Conservation (phyloP, 2,797 vertebrate genomes). For the Orestias chungarensis region DNA sequence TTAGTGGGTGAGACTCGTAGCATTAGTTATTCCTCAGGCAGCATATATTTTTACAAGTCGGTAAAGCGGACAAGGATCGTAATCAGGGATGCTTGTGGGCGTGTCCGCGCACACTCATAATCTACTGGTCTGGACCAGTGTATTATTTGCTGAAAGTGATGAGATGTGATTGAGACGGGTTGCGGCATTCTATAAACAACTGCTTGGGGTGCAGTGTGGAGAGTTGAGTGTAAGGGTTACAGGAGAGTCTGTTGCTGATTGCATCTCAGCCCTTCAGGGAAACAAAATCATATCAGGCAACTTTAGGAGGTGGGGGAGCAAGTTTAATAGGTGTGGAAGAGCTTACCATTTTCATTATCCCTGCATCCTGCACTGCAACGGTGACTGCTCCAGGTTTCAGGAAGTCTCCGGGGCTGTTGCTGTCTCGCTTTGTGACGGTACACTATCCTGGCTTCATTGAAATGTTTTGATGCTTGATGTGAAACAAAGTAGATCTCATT, state of each 20-base stretch:
- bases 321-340: slow-evolving; percentile 60
- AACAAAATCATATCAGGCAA: slow-evolving; percentile 65
- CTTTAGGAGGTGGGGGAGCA: slow-evolving; percentile 39
- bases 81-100: slow-evolving; percentile 65
- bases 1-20: slow-evolving; percentile 60
- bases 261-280: slow-evolving; percentile 63
- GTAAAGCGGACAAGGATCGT: slow-evolving; percentile 52
- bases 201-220: slow-evolving; percentile 29
- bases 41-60: slow-evolving; percentile 69
- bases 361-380: slow-evolving; percentile 47
- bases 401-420: slow-evolving; percentile 41
- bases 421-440: slow-evolving; percentile 36
- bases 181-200: slow-evolving; percentile 52
- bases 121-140: slow-evolving; percentile 61
- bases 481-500: slow-evolving; percentile 75
- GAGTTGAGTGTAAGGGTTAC: slow-evolving; percentile 61
- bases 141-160: slow-evolving; percentile 58
- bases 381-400: slow-evolving; percentile 51
- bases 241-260: slow-evolving; percentile 67
- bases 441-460: slow-evolving; percentile 60
- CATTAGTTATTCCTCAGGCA: slow-evolving; percentile 57
- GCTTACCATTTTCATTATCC: slow-evolving; percentile 69
- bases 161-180: slow-evolving; percentile 59
- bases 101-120: slow-evolving; percentile 49
- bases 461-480: slow-evolving; percentile 72